Conservation (phyloP, 2,888 invertebrate species). For the Andricus curvator region DNA sequence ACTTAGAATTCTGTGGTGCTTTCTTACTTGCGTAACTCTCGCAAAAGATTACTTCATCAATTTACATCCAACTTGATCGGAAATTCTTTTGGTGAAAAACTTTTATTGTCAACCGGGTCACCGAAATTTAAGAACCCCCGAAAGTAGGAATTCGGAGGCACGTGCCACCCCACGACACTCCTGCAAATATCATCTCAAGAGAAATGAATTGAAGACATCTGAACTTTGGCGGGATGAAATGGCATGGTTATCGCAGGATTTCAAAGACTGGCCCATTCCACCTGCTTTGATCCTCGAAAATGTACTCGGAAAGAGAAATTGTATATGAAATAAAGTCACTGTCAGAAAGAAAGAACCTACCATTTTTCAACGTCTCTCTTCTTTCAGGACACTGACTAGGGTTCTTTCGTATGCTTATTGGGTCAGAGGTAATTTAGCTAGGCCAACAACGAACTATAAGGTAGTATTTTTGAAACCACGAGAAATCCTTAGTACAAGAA, state of each 20-base stretch:
- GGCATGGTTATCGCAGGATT: too few species aligned
- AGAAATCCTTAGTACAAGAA: not conserved
- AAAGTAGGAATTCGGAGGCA: too few species aligned
- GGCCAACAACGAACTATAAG: not conserved
- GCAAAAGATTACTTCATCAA: not conserved
- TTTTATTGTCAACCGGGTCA: conserved; percentile 54
- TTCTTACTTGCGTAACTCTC: too few species aligned
- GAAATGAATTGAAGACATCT: too few species aligned
- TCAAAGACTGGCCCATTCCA: too few species aligned
- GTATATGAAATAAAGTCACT: not conserved
- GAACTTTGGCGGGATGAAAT: not conserved
- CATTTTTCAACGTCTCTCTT: not conserved
- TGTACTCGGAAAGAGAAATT: too few species aligned
- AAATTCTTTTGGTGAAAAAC: conserved; percentile 48
- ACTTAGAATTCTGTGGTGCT: not conserved
- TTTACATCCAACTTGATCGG: not conserved
- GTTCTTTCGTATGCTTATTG: not conserved
- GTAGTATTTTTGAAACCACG: not conserved
- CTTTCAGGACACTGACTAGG: not conserved
- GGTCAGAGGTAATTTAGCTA: not conserved
- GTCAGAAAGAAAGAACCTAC: not conserved
- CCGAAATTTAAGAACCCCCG: conserved; percentile 44
- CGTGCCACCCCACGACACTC: too few species aligned
- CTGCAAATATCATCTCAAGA: too few species aligned
- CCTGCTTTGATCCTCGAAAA: too few species aligned